A percentile compares a stretch with the other conserved stretches of the same genome.
These are phyloP conservation scores for Typhlomys cinereus DNA, from an alignment of 2,113 vertebrate species.

Conservation along the genomic window DNA sequence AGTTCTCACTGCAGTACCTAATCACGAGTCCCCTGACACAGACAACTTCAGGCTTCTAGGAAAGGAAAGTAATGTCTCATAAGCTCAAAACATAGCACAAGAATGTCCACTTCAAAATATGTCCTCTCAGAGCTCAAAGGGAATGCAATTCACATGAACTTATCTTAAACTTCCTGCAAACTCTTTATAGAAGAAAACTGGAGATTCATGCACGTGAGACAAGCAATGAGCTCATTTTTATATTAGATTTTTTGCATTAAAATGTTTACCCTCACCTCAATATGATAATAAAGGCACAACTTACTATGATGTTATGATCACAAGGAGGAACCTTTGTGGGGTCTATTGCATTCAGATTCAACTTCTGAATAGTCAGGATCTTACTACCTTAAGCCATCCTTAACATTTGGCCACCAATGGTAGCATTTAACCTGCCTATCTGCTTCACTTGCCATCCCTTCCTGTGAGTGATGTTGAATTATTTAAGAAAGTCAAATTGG, in stretches of 20 bases:
- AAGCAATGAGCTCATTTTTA: background rate
- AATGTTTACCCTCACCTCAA: background rate
- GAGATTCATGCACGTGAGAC: background rate
- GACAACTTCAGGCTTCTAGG: background rate
- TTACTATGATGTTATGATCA: no score
- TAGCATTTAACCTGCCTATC: background rate
- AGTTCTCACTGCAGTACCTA: background rate
- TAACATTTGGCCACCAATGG: background rate
- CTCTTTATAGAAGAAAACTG: background rate
- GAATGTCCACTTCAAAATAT: background rate
- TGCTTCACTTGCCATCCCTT: background rate
- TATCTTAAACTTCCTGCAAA: background rate
- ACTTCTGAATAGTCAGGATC: background rate
- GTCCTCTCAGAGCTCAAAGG: background rate
- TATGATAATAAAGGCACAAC: background rate
- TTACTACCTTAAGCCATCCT: background rate
- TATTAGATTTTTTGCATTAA: background rate
- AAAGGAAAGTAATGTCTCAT: conserved; percentile 5
- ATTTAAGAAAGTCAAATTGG: conserved; percentile 5
- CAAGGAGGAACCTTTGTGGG: background rate
- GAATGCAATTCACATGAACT: background rate
- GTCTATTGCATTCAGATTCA: background rate
- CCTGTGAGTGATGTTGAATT: background rate
- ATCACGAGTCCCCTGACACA: background rate
- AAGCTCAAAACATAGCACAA: background rate